Evolutionary conservation across 2,797 vertebrate species (phyloP).

Genomic region (Esox masquinongy): DNA sequence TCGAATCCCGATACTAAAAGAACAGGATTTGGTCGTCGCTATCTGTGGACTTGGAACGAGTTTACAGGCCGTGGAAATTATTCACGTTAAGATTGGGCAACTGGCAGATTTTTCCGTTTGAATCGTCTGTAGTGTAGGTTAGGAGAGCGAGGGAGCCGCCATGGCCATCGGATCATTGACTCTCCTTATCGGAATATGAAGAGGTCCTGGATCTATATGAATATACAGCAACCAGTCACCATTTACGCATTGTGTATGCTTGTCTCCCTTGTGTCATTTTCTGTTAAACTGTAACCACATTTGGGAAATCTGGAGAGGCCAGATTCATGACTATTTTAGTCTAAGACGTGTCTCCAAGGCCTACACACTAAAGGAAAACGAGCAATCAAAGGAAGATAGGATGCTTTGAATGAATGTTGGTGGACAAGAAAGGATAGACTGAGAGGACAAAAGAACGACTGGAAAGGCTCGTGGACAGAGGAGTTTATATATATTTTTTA

Average conservation of each 20-base stretch:
- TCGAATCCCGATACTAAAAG: slow-evolving; percentile 28
- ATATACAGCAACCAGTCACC: slow-evolving; percentile 43
- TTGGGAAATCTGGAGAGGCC: slow-evolving; percentile 59
- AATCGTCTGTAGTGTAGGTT: slow-evolving; percentile 67
- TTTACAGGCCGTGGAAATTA: slow-evolving; percentile 38
- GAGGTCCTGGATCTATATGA: slow-evolving; percentile 55
- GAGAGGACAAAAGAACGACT: slow-evolving; percentile 41
- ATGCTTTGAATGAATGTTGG: slow-evolving; percentile 64
- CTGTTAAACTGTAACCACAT: slow-evolving; percentile 33
- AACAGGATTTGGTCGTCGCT: slow-evolving; percentile 37
- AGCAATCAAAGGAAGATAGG: slow-evolving; percentile 48
- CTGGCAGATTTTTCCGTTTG: slow-evolving; percentile 70
- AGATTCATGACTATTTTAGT: slow-evolving; percentile 75
- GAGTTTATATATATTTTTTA: slow-evolving; percentile 36
- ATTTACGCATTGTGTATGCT: slow-evolving; percentile 30
- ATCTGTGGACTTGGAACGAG: slow-evolving; percentile 43
- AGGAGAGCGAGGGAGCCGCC: slow-evolving; percentile 80
- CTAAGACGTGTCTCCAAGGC: slow-evolving; percentile 67
- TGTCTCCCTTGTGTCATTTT: slow-evolving; percentile 21
- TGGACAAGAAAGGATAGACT: slow-evolving; percentile 46
- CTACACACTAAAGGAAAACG: slow-evolving; percentile 52
- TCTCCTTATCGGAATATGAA: slow-evolving; percentile 81
- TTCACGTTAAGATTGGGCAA: slow-evolving; percentile 53
- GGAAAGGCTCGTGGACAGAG: slow-evolving; percentile 46
- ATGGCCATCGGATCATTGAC: slow-evolving; percentile 81